phyloP scores from a whole-genome alignment of 2,888 invertebrate species.

The Nephrotoma guestfalica region DNA sequence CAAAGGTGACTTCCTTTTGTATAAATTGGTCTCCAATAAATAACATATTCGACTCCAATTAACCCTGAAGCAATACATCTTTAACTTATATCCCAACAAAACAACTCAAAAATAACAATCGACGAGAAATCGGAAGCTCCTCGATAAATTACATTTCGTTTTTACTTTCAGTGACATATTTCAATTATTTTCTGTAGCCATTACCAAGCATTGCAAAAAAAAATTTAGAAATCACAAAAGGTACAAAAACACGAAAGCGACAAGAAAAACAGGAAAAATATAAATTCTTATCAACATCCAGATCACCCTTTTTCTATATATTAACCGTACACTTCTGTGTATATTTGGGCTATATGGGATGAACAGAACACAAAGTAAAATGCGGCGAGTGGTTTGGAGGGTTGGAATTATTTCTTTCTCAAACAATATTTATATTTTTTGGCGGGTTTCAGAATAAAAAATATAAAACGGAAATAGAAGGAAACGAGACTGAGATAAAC shows the following conservation, averaged over 20 bases:
- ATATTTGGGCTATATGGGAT: neutral
- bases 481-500: slow-evolving; percentile 5
- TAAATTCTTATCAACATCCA: neutral
- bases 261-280: slow-evolving; percentile 1
- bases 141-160: neutral
- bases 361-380: neutral
- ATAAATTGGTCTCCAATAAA: neutral
- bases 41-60: neutral
- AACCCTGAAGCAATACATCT: neutral
- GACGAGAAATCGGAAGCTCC: neutral
- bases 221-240: neutral
- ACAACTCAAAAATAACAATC: neutral
- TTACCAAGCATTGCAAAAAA: neutral
- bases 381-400: neutral
- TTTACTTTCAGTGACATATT: neutral
- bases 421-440: neutral
- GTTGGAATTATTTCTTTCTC: neutral
- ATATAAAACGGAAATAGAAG: slow-evolving; percentile 4
- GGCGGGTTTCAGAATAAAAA: neutral
- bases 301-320: slow-evolving; percentile 1
- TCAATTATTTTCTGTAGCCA: neutral
- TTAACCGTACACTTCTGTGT: neutral
- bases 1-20: neutral
- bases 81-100: too few relatives aligned
- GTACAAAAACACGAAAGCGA: neutral